These are phyloP conservation scores for Cosmia trapezina DNA, from an alignment of 2,888 invertebrate species.

Conservation along the genomic window DNA sequence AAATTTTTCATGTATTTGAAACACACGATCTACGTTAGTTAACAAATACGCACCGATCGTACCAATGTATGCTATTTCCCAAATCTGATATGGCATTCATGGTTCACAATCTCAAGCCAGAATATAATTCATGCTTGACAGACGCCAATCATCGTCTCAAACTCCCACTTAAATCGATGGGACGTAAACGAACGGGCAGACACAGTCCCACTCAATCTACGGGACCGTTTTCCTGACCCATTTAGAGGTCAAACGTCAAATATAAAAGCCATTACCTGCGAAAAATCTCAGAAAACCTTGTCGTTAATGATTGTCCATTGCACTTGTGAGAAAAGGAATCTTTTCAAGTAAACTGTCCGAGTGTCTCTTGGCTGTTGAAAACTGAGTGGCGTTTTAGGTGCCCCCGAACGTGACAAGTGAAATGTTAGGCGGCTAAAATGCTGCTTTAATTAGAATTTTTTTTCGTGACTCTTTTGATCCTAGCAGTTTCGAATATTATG, in stretches of 20 bases:
- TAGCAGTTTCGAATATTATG: neutral
- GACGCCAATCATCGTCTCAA: conserved; percentile 22
- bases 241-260: conserved; percentile 64
- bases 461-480: neutral
- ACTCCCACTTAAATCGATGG: conserved; percentile 22
- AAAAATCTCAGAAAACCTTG: conserved; percentile 52
- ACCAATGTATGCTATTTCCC: neutral
- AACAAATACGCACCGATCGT: neutral
- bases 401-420: conserved; percentile 67
- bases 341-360: conserved; percentile 73
- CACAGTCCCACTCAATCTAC: conserved; percentile 49
- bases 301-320: conserved; percentile 72
- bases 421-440: conserved; percentile 69
- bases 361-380: conserved; percentile 74
- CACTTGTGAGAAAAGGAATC: conserved; percentile 71
- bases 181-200: conserved; percentile 41
- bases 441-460: conserved; percentile 19
- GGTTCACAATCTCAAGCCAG: neutral
- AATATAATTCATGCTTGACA: conserved; percentile 10
- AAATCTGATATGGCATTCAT: conserved; percentile 2
- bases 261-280: conserved; percentile 68
- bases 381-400: conserved; percentile 71
- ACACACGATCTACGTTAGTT: too few relatives aligned
- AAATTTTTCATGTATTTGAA: neutral
- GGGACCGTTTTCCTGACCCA: conserved; percentile 51